These are phyloP conservation scores for Seriola quinqueradiata DNA, from an alignment of 2,113 vertebrate species.

Conservation along the genomic window DNA sequence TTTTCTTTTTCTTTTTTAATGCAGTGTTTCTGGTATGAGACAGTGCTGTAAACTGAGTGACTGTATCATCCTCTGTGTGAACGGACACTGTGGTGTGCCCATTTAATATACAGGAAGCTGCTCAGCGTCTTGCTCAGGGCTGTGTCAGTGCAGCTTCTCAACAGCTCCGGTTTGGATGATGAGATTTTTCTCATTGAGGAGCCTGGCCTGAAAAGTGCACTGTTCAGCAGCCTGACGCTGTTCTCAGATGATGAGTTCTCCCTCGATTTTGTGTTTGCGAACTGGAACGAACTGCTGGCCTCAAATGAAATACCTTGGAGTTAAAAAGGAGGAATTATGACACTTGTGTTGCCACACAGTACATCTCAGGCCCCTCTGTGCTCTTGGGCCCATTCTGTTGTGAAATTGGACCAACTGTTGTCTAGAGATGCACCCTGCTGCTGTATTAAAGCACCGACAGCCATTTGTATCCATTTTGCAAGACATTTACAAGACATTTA, in stretches of 20 bases:
- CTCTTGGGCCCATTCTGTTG: constrained; percentile 65
- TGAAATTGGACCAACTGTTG: constrained; percentile 73
- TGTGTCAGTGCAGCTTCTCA: constrained; percentile 58
- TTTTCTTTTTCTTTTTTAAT: constrained; percentile 12
- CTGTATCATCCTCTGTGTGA: constrained; percentile 35
- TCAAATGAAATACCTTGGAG: constrained; percentile 61
- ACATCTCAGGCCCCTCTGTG: constrained; percentile 54
- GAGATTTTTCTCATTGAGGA: constrained; percentile 71
- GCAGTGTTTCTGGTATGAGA: constrained; percentile 33
- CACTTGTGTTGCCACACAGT: constrained; percentile 58
- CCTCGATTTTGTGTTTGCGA: constrained; percentile 54
- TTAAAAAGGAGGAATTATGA: constrained; percentile 69
- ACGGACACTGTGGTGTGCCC: constrained; percentile 39
- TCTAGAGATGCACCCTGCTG: constrained; percentile 70
- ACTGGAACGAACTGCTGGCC: constrained; percentile 62
- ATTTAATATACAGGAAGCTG: constrained; percentile 42
- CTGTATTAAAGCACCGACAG: constrained; percentile 53
- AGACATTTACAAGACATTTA: constrained; percentile 50
- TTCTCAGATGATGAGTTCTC: constrained; percentile 64
- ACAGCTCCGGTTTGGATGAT: constrained; percentile 67
- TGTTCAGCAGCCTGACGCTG: constrained; percentile 76
- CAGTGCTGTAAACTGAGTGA: constrained; percentile 27
- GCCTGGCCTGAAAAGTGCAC: constrained; percentile 76
- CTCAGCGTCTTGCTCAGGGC: constrained; percentile 60
- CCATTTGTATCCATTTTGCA: constrained; percentile 63